Evolutionary conservation across 2,113 vertebrate species (phyloP).

Genomic region (Polypterus senegalus): DNA sequence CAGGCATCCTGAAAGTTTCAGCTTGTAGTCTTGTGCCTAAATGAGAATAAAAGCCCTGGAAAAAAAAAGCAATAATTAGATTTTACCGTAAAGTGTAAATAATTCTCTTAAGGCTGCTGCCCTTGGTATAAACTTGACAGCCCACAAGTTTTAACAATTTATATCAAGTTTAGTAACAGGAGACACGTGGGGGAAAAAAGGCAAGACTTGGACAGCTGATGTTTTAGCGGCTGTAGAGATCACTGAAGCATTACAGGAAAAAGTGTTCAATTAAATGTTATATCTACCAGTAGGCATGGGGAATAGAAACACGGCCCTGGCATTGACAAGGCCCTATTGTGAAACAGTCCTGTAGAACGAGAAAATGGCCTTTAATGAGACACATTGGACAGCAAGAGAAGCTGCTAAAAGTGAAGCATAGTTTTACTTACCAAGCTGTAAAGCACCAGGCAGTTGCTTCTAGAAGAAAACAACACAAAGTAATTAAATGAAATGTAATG

Average conservation of each 20-base stretch:
- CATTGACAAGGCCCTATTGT: slow-evolving; percentile 40
- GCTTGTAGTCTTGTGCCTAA: too few relatives aligned
- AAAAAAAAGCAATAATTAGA: not conserved
- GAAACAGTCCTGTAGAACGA: slow-evolving; percentile 48
- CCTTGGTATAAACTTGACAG: slow-evolving; percentile 19
- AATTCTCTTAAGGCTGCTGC: not conserved
- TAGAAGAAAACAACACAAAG: too few relatives aligned
- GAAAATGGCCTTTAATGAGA: slow-evolving; percentile 49
- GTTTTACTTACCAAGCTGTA: too few relatives aligned
- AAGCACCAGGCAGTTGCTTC: too few relatives aligned
- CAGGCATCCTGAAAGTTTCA: too few relatives aligned
- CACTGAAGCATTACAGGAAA: slow-evolving; percentile 44
- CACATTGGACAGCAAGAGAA: too few relatives aligned
- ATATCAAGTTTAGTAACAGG: slow-evolving; percentile 30
- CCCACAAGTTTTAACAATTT: slow-evolving; percentile 40
- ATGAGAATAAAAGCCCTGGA: too few relatives aligned
- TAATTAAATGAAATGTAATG: too few relatives aligned
- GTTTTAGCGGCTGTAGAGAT: slow-evolving; percentile 48
- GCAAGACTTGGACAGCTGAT: slow-evolving; percentile 39
- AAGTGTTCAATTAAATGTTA: slow-evolving; percentile 71
- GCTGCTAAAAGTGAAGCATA: too few relatives aligned
- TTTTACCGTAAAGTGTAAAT: not conserved
- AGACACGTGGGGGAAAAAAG: slow-evolving; percentile 30
- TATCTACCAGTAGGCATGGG: slow-evolving; percentile 35
- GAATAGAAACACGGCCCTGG: slow-evolving; percentile 46